These are phyloP conservation scores for Delphinapterus leucas DNA, from an alignment of 2,113 vertebrate genomes.

Conservation along the genomic window DNA sequence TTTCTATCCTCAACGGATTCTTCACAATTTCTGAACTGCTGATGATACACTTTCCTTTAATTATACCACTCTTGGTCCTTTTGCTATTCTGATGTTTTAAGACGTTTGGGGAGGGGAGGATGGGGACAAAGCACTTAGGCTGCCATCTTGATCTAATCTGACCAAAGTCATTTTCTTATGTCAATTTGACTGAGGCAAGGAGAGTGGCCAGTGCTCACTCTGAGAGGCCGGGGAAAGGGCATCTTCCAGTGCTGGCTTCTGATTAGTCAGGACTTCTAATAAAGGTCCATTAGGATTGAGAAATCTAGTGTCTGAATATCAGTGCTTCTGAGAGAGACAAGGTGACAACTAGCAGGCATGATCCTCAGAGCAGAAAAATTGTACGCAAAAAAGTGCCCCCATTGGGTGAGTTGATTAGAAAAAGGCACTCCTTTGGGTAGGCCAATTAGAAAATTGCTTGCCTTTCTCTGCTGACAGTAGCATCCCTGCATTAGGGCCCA, in stretches of 20 bases:
- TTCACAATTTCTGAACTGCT: slow-evolving; percentile 32
- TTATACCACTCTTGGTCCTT: background rate
- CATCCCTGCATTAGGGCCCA: background rate
- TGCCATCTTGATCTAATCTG: slow-evolving; percentile 25
- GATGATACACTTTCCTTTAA: background rate
- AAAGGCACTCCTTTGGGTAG: background rate
- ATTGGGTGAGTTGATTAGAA: background rate
- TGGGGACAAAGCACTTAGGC: background rate
- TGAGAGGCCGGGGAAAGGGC: background rate
- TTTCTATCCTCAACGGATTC: slow-evolving; percentile 7
- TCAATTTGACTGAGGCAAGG: background rate
- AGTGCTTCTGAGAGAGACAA: slow-evolving; percentile 18
- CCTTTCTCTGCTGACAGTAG: background rate
- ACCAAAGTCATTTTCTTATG: slow-evolving; percentile 12
- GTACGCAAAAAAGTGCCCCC: background rate
- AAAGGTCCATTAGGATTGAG: background rate
- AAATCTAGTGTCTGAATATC: background rate
- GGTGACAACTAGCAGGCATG: background rate
- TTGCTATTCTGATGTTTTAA: slow-evolving; percentile 32
- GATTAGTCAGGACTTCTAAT: slow-evolving; percentile 4
- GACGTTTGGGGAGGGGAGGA: background rate
- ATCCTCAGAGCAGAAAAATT: background rate
- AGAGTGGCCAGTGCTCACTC: background rate
- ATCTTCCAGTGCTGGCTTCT: background rate
- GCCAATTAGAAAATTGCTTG: background rate